These are phyloP conservation scores for Elysia crispata DNA, from an alignment of 2,888 invertebrate species.

Conservation along the genomic window DNA sequence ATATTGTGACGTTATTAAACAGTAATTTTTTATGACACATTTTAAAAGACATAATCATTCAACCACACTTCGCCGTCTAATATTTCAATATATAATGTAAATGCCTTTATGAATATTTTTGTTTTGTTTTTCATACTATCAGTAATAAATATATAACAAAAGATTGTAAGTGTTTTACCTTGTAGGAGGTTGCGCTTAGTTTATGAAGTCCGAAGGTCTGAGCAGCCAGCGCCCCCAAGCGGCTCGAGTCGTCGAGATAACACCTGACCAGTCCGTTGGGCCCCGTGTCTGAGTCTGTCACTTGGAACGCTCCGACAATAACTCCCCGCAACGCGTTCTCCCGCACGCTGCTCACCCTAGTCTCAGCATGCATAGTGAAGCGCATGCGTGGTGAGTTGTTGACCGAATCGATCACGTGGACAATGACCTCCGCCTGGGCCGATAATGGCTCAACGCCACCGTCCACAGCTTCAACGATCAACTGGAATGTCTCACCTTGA, in stretches of 20 bases:
- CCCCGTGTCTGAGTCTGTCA: constrained; percentile 72
- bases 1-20: no score
- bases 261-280: constrained; percentile 68
- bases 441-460: constrained; percentile 47
- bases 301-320: constrained; percentile 72
- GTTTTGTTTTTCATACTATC: no score
- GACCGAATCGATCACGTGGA: constrained; percentile 50
- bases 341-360: constrained; percentile 43
- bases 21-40: no score
- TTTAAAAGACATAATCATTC: no score
- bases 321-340: constrained; percentile 69
- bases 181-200: constrained; percentile 63
- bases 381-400: constrained; percentile 51
- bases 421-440: constrained; percentile 44
- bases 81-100: no score
- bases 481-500: constrained; percentile 48
- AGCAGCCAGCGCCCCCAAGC: constrained; percentile 22
- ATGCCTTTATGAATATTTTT: no score
- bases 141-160: no score
- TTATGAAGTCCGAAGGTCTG: constrained; percentile 62
- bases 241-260: constrained; percentile 40
- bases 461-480: constrained; percentile 54
- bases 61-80: no score
- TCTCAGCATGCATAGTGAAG: constrained; percentile 50
- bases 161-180: constrained; percentile 56